These are phyloP conservation scores for Schizopygopsis malacanthus DNA, from an alignment of 2,797 vertebrate genomes.

Conservation along the genomic window DNA sequence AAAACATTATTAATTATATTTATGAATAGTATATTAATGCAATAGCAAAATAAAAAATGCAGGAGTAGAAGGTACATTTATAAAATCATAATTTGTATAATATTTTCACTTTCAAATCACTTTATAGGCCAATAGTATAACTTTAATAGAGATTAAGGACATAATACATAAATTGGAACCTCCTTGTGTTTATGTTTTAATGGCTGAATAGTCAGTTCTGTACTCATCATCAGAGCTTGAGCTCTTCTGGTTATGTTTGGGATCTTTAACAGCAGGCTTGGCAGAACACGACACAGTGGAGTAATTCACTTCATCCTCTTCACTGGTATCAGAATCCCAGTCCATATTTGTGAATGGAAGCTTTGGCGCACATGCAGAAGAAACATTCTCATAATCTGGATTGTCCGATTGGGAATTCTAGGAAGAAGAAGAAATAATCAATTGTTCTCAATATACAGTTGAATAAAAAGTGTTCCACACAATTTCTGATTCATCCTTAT, in stretches of 20 bases:
- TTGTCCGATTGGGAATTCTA: constrained; percentile 7
- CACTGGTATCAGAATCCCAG: constrained; percentile 54
- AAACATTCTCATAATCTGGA: constrained; percentile 56
- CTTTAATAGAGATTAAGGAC: not conserved
- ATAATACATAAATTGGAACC: not conserved
- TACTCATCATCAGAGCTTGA: constrained; percentile 43
- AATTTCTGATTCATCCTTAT: not conserved
- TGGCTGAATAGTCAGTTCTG: constrained; percentile 30
- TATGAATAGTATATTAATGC: not conserved
- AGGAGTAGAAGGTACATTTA: not conserved
- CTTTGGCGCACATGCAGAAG: not conserved
- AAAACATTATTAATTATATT: not conserved
- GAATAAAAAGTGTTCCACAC: not conserved
- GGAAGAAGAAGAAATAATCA: not conserved
- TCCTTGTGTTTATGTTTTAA: constrained; percentile 3
- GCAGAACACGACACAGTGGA: constrained; percentile 8
- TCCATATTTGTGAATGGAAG: constrained; percentile 12
- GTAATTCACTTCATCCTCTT: constrained; percentile 54
- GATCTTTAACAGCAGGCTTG: not conserved
- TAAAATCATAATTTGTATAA: not conserved
- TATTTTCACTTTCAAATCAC: not conserved
- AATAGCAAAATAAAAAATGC: not conserved
- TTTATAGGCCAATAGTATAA: not conserved
- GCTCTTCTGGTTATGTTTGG: constrained; percentile 7
- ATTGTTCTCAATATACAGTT: not conserved